A percentile compares a stretch with the other conserved stretches of the same genome.
These are phyloP conservation scores for Chloroclysta siterata DNA, from an alignment of 2,888 invertebrate genomes.

Conservation along the genomic window DNA sequence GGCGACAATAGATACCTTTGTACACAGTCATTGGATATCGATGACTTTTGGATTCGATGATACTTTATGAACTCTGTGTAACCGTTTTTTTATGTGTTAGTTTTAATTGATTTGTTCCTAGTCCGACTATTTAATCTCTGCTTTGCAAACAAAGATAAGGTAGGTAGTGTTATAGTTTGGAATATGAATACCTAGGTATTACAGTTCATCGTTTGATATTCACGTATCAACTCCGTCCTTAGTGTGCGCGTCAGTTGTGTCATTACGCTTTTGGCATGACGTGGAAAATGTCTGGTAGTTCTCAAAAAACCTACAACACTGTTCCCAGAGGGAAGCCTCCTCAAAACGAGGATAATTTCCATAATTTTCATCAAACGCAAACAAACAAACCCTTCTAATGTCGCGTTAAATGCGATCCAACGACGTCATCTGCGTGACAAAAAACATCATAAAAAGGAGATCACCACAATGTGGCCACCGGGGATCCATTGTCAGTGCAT, in stretches of 20 bases:
- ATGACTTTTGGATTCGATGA: slow-evolving; percentile 49
- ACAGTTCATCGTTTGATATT: neutral
- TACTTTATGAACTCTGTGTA: slow-evolving; percentile 44
- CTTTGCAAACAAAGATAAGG: neutral
- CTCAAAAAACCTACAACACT: neutral
- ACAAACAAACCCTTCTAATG: slow-evolving; percentile 76
- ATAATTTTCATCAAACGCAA: slow-evolving; percentile 68
- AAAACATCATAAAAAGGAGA: slow-evolving; percentile 61
- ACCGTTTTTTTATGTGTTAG: slow-evolving; percentile 13
- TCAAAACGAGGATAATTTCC: slow-evolving; percentile 61
- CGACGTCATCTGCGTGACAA: slow-evolving; percentile 67
- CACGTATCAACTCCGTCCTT: too few species aligned
- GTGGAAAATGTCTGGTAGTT: neutral
- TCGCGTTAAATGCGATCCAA: slow-evolving; percentile 76
- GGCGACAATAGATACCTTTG: slow-evolving; percentile 44
- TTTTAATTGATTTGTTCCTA: slow-evolving; percentile 14
- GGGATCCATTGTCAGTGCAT: slow-evolving; percentile 73
- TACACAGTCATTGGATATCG: slow-evolving; percentile 58
- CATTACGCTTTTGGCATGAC: too few species aligned
- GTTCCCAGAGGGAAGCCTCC: neutral
- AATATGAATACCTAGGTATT: too few species aligned
- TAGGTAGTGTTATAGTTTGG: neutral
- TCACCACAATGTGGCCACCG: slow-evolving; percentile 71
- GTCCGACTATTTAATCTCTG: neutral
- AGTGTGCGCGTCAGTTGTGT: too few species aligned